A percentile compares a stretch with the other conserved stretches of the same genome.
These are phyloP conservation scores for Myrmecobius fasciatus DNA, from an alignment of 2,113 vertebrate species.

Conservation along the genomic window DNA sequence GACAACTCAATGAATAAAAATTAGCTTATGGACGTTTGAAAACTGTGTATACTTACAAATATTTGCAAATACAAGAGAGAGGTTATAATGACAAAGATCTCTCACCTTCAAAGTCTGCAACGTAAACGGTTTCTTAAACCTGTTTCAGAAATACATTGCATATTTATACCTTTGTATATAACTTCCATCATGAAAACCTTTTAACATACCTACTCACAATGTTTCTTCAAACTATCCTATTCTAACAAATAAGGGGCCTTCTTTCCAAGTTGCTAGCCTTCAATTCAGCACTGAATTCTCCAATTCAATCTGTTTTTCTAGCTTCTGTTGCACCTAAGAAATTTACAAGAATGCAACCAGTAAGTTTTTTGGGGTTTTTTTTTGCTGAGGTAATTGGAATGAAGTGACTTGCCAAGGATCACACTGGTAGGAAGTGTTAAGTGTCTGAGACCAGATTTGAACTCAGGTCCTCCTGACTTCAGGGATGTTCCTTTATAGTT, in stretches of 20 bases:
- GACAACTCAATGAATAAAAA: neutral
- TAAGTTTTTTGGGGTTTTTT: no score
- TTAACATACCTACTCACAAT: neutral
- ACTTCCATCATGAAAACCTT: neutral
- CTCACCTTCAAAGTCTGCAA: neutral
- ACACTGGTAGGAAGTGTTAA: no score
- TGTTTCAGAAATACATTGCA: neutral
- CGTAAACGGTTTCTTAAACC: neutral
- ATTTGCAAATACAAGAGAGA: neutral
- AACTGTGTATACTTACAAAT: neutral
- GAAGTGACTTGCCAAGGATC: no score
- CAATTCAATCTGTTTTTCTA: neutral
- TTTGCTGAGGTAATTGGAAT: no score
- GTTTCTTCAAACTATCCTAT: neutral
- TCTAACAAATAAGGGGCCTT: neutral
- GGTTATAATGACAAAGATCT: neutral
- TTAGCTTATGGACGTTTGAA: neutral
- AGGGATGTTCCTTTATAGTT: no score
- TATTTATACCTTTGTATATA: neutral
- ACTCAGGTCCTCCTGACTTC: no score
- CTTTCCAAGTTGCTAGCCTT: neutral
- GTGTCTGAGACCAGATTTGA: no score
- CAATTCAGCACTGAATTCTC: neutral
- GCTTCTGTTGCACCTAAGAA: neutral
- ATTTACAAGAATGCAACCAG: no score